Conservation (phyloP, 2,888 invertebrate species). For the Drosophila melanocephala region DNA sequence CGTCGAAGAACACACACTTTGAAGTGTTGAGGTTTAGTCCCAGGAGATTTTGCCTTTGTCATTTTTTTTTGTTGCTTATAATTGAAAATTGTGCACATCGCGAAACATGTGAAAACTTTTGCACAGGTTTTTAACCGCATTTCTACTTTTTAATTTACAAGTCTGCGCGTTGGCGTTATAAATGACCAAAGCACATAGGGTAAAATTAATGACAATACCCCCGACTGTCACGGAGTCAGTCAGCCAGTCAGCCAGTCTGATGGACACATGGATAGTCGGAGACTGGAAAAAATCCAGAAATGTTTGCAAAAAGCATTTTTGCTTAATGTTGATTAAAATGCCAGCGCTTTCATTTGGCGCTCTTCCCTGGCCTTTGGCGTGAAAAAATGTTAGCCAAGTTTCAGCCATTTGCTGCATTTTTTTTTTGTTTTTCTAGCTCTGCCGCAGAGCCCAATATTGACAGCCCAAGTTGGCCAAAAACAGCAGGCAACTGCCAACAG, state of each 20-base stretch:
- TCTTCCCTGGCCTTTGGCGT: conserved; percentile 63
- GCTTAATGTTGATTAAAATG: conserved; percentile 81
- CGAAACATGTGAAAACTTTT: conserved; percentile 49
- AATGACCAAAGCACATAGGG: conserved; percentile 76
- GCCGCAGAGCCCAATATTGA: conserved; percentile 58
- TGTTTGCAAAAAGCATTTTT: conserved; percentile 79
- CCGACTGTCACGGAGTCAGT: conserved; percentile 44
- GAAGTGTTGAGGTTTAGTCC: conserved; percentile 66
- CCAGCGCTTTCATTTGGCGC: conserved; percentile 67
- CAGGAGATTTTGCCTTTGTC: conserved; percentile 39
- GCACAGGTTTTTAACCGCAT: conserved; percentile 41
- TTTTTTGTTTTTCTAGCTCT: conserved; percentile 2
- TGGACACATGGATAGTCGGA: conserved; percentile 39
- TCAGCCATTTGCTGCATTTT: conserved; percentile 59
- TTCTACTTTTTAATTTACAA: conserved; percentile 71
- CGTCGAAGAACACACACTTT: conserved; percentile 60
- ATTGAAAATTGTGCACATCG: conserved; percentile 61
- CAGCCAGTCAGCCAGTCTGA: conserved; percentile 44
- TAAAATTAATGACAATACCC: conserved; percentile 74
- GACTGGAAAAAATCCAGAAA: conserved; percentile 40
- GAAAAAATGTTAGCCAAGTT: conserved; percentile 75
- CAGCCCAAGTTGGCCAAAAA: conserved; percentile 71
- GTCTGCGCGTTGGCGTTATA: conserved; percentile 65
- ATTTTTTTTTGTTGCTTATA: conserved; percentile 44
- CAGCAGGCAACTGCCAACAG: conserved; percentile 67